Conservation (phyloP, 2,797 vertebrate genomes). For the Amblyopsis hoosieri region DNA sequence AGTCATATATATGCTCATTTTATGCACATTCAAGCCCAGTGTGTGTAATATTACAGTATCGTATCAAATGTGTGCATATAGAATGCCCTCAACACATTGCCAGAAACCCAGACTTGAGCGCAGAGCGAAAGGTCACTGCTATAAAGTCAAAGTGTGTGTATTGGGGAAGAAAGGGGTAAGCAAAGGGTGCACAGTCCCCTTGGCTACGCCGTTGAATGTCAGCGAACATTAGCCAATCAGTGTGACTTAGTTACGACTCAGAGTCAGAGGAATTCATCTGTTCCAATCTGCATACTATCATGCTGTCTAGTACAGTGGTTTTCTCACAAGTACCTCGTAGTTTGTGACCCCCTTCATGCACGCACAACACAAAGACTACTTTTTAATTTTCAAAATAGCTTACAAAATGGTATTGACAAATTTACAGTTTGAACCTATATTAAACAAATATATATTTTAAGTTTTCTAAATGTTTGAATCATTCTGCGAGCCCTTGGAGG, state of each 20-base stretch:
- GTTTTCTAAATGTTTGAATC: too few relatives aligned
- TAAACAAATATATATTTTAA: too few relatives aligned
- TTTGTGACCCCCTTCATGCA: too few relatives aligned
- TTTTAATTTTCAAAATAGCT: too few relatives aligned
- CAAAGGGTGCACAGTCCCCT: slow-evolving; percentile 57
- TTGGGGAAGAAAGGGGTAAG: slow-evolving; percentile 23
- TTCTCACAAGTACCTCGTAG: neutral
- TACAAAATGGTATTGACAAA: too few relatives aligned
- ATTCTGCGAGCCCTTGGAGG: too few relatives aligned
- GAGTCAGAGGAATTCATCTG: slow-evolving; percentile 41
- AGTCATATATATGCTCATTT: slow-evolving; percentile 31
- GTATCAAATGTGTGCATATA: slow-evolving; percentile 15
- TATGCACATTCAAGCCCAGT: slow-evolving; percentile 20
- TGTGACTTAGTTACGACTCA: slow-evolving; percentile 29
- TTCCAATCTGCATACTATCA: slow-evolving; percentile 48
- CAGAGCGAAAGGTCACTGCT: slow-evolving; percentile 38
- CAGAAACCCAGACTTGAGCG: slow-evolving; percentile 42
- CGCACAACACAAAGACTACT: too few relatives aligned
- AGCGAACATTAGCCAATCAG: slow-evolving; percentile 64
- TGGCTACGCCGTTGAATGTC: slow-evolving; percentile 67
- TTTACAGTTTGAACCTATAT: too few relatives aligned
- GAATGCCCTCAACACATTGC: slow-evolving; percentile 39
- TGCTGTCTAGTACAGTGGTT: slow-evolving; percentile 36
- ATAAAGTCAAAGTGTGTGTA: slow-evolving; percentile 51
- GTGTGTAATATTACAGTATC: slow-evolving; percentile 29